phyloP scores from a whole-genome alignment of 2,113 vertebrate genomes.

The Danionella cerebrum region DNA sequence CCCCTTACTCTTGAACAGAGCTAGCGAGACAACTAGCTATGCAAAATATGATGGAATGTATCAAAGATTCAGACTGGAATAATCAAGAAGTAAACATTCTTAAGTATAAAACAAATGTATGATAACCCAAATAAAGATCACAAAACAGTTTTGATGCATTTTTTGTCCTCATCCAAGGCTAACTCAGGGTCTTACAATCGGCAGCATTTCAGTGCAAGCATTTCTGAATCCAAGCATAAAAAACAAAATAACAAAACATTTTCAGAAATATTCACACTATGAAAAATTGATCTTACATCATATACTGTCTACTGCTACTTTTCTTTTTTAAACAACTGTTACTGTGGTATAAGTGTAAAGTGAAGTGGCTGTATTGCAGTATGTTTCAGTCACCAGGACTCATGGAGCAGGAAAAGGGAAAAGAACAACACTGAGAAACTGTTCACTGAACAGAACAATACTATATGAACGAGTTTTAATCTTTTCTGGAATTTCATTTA shows the following conservation, averaged over 20 bases:
- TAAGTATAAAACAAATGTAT: slow-evolving; percentile 12
- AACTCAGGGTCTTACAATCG: slow-evolving; percentile 5
- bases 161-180: slow-evolving; percentile 17
- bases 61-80: background rate
- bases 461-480: background rate
- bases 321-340: background rate
- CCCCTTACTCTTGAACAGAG: background rate
- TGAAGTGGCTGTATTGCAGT: slow-evolving; percentile 15
- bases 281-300: slow-evolving; percentile 7
- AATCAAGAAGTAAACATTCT: slow-evolving; percentile 6
- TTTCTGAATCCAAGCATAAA: slow-evolving; percentile 18
- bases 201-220: slow-evolving; percentile 38
- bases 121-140: background rate
- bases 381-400: slow-evolving; percentile 34
- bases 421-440: slow-evolving; percentile 17
- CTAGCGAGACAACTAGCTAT: slow-evolving; percentile 16
- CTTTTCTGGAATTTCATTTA: background rate
- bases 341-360: slow-evolving; percentile 18
- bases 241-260: slow-evolving; percentile 3
- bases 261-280: background rate
- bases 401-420: background rate
- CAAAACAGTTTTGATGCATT: background rate
- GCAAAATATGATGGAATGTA: slow-evolving; percentile 13
- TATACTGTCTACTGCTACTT: slow-evolving; percentile 19
- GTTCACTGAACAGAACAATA: slow-evolving; percentile 18